A percentile compares a stretch with the other conserved stretches of the same genome.
Evolutionary conservation across 2,888 invertebrate species (phyloP).

Genomic region (Euphydryas editha): DNA sequence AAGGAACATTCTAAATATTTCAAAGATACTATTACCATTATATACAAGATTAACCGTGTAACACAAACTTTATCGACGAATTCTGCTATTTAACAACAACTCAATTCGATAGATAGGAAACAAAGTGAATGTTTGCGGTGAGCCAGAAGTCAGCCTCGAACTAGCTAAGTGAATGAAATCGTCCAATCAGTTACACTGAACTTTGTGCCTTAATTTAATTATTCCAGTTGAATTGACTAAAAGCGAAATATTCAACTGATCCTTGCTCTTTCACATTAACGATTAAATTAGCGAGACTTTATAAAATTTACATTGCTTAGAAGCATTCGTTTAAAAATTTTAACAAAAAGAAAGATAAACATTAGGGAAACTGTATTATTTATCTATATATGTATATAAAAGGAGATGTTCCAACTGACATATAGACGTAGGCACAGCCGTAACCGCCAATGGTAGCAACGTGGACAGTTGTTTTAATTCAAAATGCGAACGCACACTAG

Average conservation of each 20-base stretch:
- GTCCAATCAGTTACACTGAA: conserved; percentile 7
- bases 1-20: too few species aligned
- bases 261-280: background rate
- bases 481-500: too few species aligned
- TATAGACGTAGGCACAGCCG: too few species aligned
- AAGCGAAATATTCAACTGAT: background rate
- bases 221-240: conserved; percentile 18
- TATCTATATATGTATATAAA: too few species aligned
- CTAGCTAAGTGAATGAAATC: conserved; percentile 18
- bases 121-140: conserved; percentile 14
- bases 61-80: background rate
- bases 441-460: too few species aligned
- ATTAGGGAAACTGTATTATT: too few species aligned
- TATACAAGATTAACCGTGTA: too few species aligned
- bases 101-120: conserved; percentile 5
- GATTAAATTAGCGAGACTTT: background rate
- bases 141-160: conserved; percentile 20
- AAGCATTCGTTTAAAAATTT: background rate
- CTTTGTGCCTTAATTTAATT: conserved; percentile 16
- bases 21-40: too few species aligned
- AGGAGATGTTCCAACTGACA: too few species aligned
- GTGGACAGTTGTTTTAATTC: too few species aligned
- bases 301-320: too few species aligned
- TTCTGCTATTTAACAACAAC: background rate
- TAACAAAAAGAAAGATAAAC: too few species aligned